Evolutionary conservation across 2,888 invertebrate species (phyloP).

Genomic region (Chouioia cunea): DNA sequence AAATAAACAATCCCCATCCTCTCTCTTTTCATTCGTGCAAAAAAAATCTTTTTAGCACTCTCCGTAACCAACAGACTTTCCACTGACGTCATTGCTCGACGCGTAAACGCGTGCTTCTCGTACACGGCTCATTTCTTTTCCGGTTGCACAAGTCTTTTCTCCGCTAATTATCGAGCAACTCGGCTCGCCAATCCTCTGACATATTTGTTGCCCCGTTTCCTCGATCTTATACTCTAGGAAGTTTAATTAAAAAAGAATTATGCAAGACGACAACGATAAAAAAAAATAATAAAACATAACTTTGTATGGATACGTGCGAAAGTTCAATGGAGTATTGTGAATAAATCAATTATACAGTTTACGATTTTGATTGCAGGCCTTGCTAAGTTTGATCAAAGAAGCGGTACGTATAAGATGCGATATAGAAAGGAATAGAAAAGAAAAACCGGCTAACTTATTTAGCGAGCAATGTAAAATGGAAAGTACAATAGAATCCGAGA

Average conservation of each 20-base stretch:
- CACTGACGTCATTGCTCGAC: slow-evolving; percentile 2
- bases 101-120: neutral
- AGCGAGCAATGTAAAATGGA: too few relatives aligned
- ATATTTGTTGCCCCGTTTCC: slow-evolving; percentile 33
- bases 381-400: too few relatives aligned
- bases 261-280: slow-evolving; percentile 10
- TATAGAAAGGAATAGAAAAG: too few relatives aligned
- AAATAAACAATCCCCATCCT: too few relatives aligned
- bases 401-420: too few relatives aligned
- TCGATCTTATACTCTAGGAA: slow-evolving; percentile 36
- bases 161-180: slow-evolving; percentile 30
- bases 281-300: neutral
- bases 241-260: slow-evolving; percentile 37
- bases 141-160: slow-evolving; percentile 41
- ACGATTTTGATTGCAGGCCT: too few relatives aligned
- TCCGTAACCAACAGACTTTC: slow-evolving; percentile 5
- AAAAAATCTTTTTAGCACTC: neutral
- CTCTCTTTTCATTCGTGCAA: neutral
- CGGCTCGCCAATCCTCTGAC: slow-evolving; percentile 17
- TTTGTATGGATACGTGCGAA: too few relatives aligned
- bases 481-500: too few relatives aligned
- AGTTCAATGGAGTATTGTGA: too few relatives aligned
- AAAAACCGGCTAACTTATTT: too few relatives aligned
- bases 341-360: too few relatives aligned
- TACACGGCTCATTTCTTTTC: slow-evolving; percentile 49